Base-by-base conservation (phyloP, 2,113 vertebrate species). In the Cryptotis parvus region DNA sequence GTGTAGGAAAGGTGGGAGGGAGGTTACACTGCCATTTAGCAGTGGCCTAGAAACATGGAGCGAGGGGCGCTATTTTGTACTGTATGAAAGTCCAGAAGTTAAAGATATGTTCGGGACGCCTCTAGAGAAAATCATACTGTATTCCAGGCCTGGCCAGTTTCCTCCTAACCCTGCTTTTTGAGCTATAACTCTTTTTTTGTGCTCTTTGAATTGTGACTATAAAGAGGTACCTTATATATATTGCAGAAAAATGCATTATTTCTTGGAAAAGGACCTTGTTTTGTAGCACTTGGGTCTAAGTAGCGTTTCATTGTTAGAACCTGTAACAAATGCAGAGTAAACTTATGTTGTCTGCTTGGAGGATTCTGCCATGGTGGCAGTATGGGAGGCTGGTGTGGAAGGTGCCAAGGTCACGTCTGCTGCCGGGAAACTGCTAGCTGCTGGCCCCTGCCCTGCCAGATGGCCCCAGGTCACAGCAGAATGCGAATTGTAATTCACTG, bases 401-500 rank as follows among this genome's bases (percentile, higher is more conserved):
- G 45, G 72, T 90, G 91, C 89, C 94, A 93, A 91, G 94, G 92
- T 94, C 89, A 66, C 26, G 91, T 79, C 91, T 94, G 4, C 92
- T 86, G 94, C 52, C 86, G 89, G 81, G 91, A 63, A 66, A 96
- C 86, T 61, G 68, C 82, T 72, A 26, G 66, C 88, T 90, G 37
- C 91, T 89, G 90, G 93, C 68, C 68, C 5, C 1, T 70, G 80
- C 83, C 94, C 89, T 92, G 76, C 95, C 93, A 95, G 90, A 92
- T 93, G 93, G 94, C 86, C 90, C 55, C 39, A 75, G 92, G 93
- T 93, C 89, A 93, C 74, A 73, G 75, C n/a, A 86, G 92, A 89
- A 69, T 91, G 79, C 73, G 84, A 93, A 89, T 74, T 94, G 41
- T 89, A 88, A 83, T 90, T 93, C 88, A 89, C 4, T 58, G 92